These are phyloP conservation scores for Dryomyza anilis DNA, from an alignment of 2,888 invertebrate genomes.

Conservation along the genomic window DNA sequence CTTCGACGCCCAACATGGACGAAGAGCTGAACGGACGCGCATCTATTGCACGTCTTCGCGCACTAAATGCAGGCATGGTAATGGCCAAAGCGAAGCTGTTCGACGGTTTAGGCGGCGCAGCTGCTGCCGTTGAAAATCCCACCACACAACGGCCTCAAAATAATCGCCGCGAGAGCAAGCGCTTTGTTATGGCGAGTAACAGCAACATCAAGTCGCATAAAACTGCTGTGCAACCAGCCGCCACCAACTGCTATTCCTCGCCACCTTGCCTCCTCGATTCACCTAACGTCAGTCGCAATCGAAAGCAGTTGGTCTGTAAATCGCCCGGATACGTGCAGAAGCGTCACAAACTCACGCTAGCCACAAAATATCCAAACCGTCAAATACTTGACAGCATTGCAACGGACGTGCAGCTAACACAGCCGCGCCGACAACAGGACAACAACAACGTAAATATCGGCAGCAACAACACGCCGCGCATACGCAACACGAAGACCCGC, in stretches of 20 bases:
- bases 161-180: background rate
- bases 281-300: too few relatives aligned
- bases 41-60: constrained; percentile 73
- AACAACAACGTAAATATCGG: constrained; percentile 24
- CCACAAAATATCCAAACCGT: constrained; percentile 31
- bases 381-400: constrained; percentile 34
- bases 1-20: constrained; percentile 31
- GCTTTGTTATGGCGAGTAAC: too few relatives aligned
- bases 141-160: background rate
- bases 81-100: constrained; percentile 79
- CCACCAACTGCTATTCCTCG: too few relatives aligned
- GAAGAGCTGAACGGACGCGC: constrained; percentile 67
- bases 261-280: too few relatives aligned
- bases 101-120: constrained; percentile 62
- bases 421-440: constrained; percentile 1
- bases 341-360: constrained; percentile 29
- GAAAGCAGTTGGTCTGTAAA: too few relatives aligned
- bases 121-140: constrained; percentile 19
- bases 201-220: too few relatives aligned
- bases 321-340: constrained; percentile 38
- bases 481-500: too few relatives aligned
- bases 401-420: constrained; percentile 28
- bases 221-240: too few relatives aligned
- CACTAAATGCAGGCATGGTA: constrained; percentile 81
- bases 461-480: constrained; percentile 3